Evolutionary conservation across 1,140 invertebrate genomes (phyloP).

Genomic region (Melitaea cinxia): DNA sequence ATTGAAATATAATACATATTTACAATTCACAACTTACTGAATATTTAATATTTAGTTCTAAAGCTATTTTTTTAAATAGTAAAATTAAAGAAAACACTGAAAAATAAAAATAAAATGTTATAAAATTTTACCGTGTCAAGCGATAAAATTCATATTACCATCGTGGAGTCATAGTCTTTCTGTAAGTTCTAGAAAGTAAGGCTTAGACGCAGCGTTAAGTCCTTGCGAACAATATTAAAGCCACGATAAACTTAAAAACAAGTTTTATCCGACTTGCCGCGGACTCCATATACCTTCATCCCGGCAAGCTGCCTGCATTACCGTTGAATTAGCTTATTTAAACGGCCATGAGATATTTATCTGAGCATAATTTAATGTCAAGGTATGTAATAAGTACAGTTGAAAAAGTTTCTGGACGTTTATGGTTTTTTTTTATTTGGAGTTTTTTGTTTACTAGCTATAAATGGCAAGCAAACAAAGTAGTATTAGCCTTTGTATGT

Average conservation of each 20-base stretch:
- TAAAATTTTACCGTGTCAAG: constrained; percentile 16
- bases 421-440: not conserved
- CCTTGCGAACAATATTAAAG: constrained; percentile 75
- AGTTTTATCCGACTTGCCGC: constrained; percentile 72
- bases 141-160: constrained; percentile 35
- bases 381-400: not conserved
- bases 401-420: not conserved
- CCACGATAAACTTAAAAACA: constrained; percentile 76
- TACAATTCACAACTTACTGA: too few species aligned
- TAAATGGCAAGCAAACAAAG: too few species aligned
- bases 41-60: too few species aligned
- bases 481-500: too few species aligned
- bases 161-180: constrained; percentile 28
- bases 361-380: not conserved
- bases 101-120: not conserved
- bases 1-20: too few species aligned
- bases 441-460: too few species aligned
- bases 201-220: constrained; percentile 67
- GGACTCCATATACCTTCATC: constrained; percentile 64
- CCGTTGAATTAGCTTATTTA: constrained; percentile 58
- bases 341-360: constrained; percentile 30
- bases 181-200: constrained; percentile 50
- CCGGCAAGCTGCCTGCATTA: constrained; percentile 63
- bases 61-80: too few species aligned
- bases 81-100: not conserved